A percentile compares a stretch with the other conserved stretches of the same genome.
These are phyloP conservation scores for Listrodromus nycthemerus DNA, from an alignment of 2,888 invertebrate species.

Conservation along the genomic window DNA sequence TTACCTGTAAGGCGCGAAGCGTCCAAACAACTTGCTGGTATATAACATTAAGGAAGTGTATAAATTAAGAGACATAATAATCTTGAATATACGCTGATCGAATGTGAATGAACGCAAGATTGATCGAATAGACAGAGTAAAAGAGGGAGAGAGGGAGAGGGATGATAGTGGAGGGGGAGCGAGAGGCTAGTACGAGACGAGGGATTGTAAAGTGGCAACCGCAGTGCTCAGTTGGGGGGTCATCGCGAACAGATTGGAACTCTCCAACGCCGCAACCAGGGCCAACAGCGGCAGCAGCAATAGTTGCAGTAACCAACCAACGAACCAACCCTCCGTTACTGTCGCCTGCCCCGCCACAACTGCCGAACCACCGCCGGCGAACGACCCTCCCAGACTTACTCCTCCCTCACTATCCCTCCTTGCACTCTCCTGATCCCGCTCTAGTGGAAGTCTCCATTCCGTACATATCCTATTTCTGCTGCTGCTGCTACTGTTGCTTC, in stretches of 20 bases:
- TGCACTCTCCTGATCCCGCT: slow-evolving; percentile 18
- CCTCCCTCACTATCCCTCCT: slow-evolving; percentile 22
- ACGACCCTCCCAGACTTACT: slow-evolving; percentile 52
- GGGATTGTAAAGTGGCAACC: slow-evolving; percentile 80
- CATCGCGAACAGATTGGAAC: slow-evolving; percentile 82
- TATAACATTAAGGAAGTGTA: background rate
- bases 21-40: background rate
- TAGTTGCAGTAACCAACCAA: slow-evolving; percentile 59
- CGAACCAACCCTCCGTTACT: slow-evolving; percentile 40
- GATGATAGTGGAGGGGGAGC: slow-evolving; percentile 39
- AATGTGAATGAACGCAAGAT: slow-evolving; percentile 13
- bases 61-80: slow-evolving; percentile 31
- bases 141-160: slow-evolving; percentile 25
- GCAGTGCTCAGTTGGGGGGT: slow-evolving; percentile 76
- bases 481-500: slow-evolving; percentile 51
- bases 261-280: slow-evolving; percentile 66
- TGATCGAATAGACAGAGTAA: slow-evolving; percentile 25
- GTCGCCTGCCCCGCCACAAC: slow-evolving; percentile 62
- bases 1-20: background rate
- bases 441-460: slow-evolving; percentile 62
- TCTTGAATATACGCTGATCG: slow-evolving; percentile 1
- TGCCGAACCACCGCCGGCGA: slow-evolving; percentile 63
- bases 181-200: slow-evolving; percentile 61
- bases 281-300: slow-evolving; percentile 28
- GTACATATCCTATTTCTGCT: slow-evolving; percentile 57